Percentiles rank a stretch among this genome's conserved stretches.
Evolutionary conservation across 2,797 vertebrate species (phyloP).

Genomic region (Botia almorhae): DNA sequence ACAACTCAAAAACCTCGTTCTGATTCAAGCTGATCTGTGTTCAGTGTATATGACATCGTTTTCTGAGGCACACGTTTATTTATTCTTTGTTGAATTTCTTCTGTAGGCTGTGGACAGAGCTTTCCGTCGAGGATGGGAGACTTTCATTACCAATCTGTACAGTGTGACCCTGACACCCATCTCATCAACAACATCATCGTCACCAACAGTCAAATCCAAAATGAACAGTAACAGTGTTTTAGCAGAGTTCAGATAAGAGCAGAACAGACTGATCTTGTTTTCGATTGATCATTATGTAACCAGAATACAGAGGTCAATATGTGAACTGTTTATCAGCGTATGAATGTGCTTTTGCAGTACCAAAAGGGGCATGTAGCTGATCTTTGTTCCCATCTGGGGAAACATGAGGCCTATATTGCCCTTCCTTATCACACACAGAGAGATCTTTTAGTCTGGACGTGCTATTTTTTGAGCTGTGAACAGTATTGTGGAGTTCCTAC

Average conservation of each 20-base stretch:
- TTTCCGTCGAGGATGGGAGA: conserved; percentile 79
- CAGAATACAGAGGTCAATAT: conserved; percentile 41
- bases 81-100: neutral
- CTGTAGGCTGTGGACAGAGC: conserved; percentile 77
- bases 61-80: neutral
- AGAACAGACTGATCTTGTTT: conserved; percentile 19
- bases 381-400: conserved; percentile 30
- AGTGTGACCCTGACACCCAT: conserved; percentile 76
- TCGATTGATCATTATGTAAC: conserved; percentile 21
- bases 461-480: conserved; percentile 48
- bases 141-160: conserved; percentile 79
- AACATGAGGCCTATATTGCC: conserved; percentile 11
- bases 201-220: conserved; percentile 39
- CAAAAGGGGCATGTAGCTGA: conserved; percentile 10
- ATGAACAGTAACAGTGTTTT: conserved; percentile 55
- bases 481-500: conserved; percentile 32
- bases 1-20: neutral
- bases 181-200: conserved; percentile 54
- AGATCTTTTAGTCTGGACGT: neutral
- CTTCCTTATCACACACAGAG: neutral
- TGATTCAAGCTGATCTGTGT: neutral
- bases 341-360: conserved; percentile 15
- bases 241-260: conserved; percentile 67
- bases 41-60: neutral
- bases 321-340: conserved; percentile 29